Conservation (phyloP, 2,888 invertebrate genomes). For the Perizoma flavofasciatum region DNA sequence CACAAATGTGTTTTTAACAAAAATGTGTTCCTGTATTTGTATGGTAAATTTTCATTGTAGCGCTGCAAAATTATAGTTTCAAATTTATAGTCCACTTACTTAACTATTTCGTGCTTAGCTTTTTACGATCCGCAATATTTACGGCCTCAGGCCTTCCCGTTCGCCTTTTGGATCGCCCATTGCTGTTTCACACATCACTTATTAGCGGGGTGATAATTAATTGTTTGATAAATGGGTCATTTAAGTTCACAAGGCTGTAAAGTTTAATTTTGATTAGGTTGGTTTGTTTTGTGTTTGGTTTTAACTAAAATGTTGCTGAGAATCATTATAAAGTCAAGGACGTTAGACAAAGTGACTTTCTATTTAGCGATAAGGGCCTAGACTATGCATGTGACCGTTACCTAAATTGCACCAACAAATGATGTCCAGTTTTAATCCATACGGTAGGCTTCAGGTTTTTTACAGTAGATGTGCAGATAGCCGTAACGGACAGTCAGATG, state of each 20-base stretch:
- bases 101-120: background rate
- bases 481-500: too few relatives aligned
- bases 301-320: background rate
- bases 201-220: slow-evolving; percentile 5
- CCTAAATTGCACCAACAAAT: too few relatives aligned
- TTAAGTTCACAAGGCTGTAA: slow-evolving; percentile 6
- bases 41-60: background rate
- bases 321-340: too few relatives aligned
- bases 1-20: too few relatives aligned
- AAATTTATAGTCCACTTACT: background rate
- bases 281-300: background rate
- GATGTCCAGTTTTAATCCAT: too few relatives aligned
- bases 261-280: background rate
- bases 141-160: background rate
- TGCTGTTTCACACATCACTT: slow-evolving; percentile 5
- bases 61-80: background rate
- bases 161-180: background rate
- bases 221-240: background rate
- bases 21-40: background rate
- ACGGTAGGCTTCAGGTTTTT: too few relatives aligned
- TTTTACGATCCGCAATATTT: slow-evolving; percentile 5
- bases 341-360: too few relatives aligned
- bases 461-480: too few relatives aligned
- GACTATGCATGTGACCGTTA: too few relatives aligned
- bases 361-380: too few relatives aligned